These are phyloP conservation scores for Peromyscus maniculatus DNA, from an alignment of 2,113 vertebrate genomes.

Conservation along the genomic window DNA sequence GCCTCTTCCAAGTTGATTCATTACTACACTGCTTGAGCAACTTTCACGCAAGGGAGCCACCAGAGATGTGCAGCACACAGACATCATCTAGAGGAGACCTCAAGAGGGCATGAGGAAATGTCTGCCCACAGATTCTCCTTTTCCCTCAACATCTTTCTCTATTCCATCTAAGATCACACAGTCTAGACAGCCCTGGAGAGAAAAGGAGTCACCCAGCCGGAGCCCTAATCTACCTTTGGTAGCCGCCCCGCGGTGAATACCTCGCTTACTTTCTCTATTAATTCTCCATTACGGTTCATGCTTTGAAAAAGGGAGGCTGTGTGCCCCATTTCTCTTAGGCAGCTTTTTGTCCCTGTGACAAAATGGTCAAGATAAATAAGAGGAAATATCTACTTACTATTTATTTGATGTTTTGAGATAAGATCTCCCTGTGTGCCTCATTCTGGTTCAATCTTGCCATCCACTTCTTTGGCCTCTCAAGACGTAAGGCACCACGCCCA, in stretches of 20 bases:
- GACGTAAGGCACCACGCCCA: neutral
- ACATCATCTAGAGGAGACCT: slow-evolving; percentile 48
- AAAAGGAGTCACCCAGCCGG: neutral
- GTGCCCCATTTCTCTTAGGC: neutral
- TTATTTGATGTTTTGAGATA: neutral
- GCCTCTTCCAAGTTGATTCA: slow-evolving; percentile 1
- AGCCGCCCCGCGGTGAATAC: neutral
- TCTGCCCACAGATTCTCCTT: neutral
- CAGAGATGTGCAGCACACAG: neutral
- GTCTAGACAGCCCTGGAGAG: neutral
- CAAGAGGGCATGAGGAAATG: neutral
- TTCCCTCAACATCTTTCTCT: neutral
- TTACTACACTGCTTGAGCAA: neutral
- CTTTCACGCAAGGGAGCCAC: neutral
- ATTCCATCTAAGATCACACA: neutral
- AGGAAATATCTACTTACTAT: neutral
- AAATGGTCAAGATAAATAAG: neutral
- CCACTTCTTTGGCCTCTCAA: too few species aligned
- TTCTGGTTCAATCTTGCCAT: neutral
- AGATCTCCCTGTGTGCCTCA: neutral
- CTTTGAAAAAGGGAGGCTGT: neutral
- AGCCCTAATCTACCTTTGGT: neutral
- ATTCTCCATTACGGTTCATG: neutral
- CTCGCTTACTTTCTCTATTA: neutral
- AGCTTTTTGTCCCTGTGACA: neutral